Conservation (phyloP, 2,888 invertebrate species). For the Drosophila helvetica region DNA sequence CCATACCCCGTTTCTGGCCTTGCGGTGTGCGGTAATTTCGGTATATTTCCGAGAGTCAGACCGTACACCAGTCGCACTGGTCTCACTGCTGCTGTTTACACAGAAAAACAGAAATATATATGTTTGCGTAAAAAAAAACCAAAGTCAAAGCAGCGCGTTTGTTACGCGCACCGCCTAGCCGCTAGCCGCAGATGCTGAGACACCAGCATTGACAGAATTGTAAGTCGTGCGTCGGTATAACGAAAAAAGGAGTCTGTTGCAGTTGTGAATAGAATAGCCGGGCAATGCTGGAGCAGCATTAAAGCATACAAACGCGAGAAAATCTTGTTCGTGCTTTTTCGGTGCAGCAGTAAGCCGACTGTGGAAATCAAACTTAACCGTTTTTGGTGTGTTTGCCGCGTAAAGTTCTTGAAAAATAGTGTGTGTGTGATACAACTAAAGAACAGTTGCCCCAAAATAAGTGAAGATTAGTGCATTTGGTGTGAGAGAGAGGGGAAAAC, state of each 20-base stretch:
- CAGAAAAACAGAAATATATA: no score
- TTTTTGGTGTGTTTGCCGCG: conserved; percentile 21
- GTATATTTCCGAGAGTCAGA: no score
- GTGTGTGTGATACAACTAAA: background rate
- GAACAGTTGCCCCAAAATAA: background rate
- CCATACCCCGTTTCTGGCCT: no score
- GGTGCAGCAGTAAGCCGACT: background rate
- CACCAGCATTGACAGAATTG: background rate
- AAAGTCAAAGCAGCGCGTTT: background rate
- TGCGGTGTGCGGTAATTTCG: no score
- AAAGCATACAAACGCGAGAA: background rate
- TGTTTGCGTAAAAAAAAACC: background rate
- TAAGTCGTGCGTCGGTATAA: background rate
- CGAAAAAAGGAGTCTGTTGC: background rate
- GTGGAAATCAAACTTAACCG: conserved; percentile 20
- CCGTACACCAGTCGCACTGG: no score
- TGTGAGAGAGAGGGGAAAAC: background rate
- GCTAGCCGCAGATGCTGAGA: background rate
- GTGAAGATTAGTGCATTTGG: background rate
- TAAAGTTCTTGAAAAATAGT: conserved; percentile 2
- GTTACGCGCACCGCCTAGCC: background rate
- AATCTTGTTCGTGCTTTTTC: background rate
- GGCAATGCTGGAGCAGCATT: background rate
- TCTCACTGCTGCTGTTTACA: no score
- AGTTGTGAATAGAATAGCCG: background rate